Conservation (phyloP, 2,797 vertebrate species). For the Sebastes steindachneri region DNA sequence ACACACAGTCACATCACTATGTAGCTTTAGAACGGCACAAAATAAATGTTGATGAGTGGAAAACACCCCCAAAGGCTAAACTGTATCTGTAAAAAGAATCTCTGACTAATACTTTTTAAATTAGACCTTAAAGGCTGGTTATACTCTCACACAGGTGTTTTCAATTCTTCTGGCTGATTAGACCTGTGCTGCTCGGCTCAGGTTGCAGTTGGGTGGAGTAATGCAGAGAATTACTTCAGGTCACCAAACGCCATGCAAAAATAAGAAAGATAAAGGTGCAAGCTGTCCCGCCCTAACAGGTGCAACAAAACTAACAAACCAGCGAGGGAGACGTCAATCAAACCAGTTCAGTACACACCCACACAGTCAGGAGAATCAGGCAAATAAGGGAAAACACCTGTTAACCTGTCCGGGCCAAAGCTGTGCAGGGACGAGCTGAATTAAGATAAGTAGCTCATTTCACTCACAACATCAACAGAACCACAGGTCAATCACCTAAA, state of each 20-base stretch:
- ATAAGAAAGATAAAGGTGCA: background rate
- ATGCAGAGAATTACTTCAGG: background rate
- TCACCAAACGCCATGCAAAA: background rate
- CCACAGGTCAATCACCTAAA: background rate
- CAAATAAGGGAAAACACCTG: background rate
- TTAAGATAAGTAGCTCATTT: background rate
- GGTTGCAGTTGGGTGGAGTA: background rate
- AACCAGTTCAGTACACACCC: background rate
- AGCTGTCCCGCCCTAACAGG: background rate
- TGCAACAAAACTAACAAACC: background rate
- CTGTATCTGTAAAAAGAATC: background rate
- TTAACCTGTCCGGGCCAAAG: background rate
- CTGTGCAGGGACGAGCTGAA: background rate
- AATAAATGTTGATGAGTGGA: background rate
- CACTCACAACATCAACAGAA: background rate
- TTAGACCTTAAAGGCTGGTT: background rate
- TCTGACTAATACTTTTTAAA: background rate
- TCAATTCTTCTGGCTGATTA: background rate
- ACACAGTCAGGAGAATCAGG: background rate
- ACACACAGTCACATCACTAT: background rate
- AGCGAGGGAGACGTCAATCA: background rate
- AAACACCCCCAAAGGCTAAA: background rate
- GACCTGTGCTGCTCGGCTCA: background rate
- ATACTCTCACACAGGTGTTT: background rate
- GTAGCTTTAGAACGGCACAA: background rate